phyloP scores from a whole-genome alignment of 2,113 vertebrate species.

The Anolis carolinensis region DNA sequence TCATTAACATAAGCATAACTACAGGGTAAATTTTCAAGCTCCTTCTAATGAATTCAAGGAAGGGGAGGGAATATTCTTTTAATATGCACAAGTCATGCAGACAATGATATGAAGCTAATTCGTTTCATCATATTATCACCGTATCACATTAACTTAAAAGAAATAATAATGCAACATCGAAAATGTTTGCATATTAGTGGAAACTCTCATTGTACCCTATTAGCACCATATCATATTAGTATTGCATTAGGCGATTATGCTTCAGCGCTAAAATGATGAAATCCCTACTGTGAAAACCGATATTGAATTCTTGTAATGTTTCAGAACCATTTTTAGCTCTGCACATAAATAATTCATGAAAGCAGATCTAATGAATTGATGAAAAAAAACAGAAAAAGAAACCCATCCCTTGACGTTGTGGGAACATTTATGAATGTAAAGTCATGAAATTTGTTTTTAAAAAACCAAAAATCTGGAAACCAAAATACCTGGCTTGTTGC shows the following conservation, averaged over 20 bases:
- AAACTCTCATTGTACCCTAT: conserved; percentile 80
- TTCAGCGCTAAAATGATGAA: conserved; percentile 80
- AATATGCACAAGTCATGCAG: conserved; percentile 80
- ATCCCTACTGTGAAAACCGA: conserved; percentile 84
- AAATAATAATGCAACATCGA: conserved; percentile 84
- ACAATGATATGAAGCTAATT: conserved; percentile 83
- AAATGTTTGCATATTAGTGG: conserved; percentile 82
- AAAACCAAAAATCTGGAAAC: conserved; percentile 42
- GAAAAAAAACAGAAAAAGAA: conserved; percentile 59
- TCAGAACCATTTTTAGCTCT: conserved; percentile 81
- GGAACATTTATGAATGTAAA: conserved; percentile 81
- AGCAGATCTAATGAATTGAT: conserved; percentile 83
- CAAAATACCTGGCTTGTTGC: conserved; percentile 55
- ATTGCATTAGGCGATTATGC: conserved; percentile 80
- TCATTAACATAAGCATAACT: conserved; percentile 85
- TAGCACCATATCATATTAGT: conserved; percentile 82
- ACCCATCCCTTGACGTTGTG: conserved; percentile 74
- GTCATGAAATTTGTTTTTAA: conserved; percentile 66
- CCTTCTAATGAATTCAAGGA: conserved; percentile 78
- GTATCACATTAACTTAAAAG: conserved; percentile 83
- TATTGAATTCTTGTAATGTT: conserved; percentile 85
- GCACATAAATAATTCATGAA: conserved; percentile 83
- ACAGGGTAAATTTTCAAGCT: conserved; percentile 84
- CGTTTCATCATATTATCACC: conserved; percentile 84
- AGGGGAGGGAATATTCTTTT: conserved; percentile 72